Percentiles rank a stretch among this genome's conserved stretches.
phyloP scores from a whole-genome alignment of 2,113 vertebrate species.

The Semicossyphus pulcher region DNA sequence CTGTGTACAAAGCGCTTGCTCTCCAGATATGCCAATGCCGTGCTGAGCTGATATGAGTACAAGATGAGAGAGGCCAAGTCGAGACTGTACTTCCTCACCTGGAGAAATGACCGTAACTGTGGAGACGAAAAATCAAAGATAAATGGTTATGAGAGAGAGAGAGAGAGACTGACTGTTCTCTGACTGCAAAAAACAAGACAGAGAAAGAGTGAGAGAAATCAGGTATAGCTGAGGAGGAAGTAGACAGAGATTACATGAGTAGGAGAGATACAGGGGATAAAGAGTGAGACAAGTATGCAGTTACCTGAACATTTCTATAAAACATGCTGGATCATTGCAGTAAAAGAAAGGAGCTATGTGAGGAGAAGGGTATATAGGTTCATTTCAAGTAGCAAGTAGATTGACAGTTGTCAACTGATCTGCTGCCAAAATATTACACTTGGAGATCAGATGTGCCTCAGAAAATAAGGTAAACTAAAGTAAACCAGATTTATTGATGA shows the following conservation, averaged over 20 bases:
- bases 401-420: too few relatives aligned
- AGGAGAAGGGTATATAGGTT: too few relatives aligned
- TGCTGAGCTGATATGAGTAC: constrained; percentile 96
- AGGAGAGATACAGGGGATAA: neutral
- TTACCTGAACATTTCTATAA: neutral
- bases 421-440: too few relatives aligned
- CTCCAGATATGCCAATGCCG: constrained; percentile 96
- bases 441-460: too few relatives aligned
- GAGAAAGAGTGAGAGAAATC: neutral
- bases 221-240: too few relatives aligned
- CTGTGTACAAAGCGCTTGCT: constrained; percentile 99
- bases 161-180: too few relatives aligned
- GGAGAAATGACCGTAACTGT: constrained; percentile 95
- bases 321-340: neutral
- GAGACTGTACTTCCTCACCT: constrained; percentile 96
- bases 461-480: too few relatives aligned
- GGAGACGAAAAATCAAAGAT: constrained; percentile 6
- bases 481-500: too few relatives aligned
- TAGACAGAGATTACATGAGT: neutral
- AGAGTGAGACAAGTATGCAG: too few relatives aligned
- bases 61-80: constrained; percentile 95
- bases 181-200: neutral
- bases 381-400: too few relatives aligned
- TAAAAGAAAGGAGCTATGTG: neutral
- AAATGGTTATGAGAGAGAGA: neutral